A percentile compares a stretch with the other conserved stretches of the same genome.
Conservation (phyloP, 2,797 vertebrate genomes). For the Enteromius thamalakanensis region DNA sequence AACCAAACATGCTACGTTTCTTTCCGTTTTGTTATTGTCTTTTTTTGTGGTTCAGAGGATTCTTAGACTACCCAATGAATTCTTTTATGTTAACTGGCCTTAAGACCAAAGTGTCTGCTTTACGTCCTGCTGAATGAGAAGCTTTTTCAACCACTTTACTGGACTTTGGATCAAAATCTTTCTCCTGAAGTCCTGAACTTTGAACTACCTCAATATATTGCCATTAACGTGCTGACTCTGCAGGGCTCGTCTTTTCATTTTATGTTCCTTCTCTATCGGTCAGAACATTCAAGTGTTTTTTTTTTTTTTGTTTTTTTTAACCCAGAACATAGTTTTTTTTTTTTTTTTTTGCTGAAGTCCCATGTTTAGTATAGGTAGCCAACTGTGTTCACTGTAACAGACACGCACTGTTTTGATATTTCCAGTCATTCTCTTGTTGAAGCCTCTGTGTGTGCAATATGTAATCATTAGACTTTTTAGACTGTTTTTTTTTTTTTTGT, state of each 20-base stretch:
- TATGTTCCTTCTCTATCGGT: conserved; percentile 27
- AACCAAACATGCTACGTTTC: conserved; percentile 34
- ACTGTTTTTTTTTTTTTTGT: conserved; percentile 73
- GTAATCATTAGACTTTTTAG: conserved; percentile 65
- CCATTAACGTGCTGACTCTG: conserved; percentile 42
- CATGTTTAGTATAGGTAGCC: conserved; percentile 51
- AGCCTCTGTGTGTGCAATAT: conserved; percentile 76
- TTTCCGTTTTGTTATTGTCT: conserved; percentile 30
- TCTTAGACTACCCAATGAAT: conserved; percentile 45
- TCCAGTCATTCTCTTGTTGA: conserved; percentile 55
- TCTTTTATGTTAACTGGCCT: conserved; percentile 43
- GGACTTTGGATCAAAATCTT: conserved; percentile 58
- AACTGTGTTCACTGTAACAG: conserved; percentile 54
- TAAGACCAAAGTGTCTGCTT: conserved; percentile 59
- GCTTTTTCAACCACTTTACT: conserved; percentile 60
- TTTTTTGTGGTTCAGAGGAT: conserved; percentile 35
- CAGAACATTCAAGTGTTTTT: conserved; percentile 38
- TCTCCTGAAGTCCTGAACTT: conserved; percentile 49
- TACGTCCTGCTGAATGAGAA: conserved; percentile 55
- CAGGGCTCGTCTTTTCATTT: conserved; percentile 47
- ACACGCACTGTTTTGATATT: conserved; percentile 60
- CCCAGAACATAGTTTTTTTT: conserved; percentile 29
- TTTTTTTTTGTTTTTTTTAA: not conserved
- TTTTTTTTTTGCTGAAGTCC: conserved; percentile 37
- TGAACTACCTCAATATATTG: conserved; percentile 64